Conservation (phyloP, 92 coral and sea anemone genomes). For the Epizoanthus rinbou region DNA sequence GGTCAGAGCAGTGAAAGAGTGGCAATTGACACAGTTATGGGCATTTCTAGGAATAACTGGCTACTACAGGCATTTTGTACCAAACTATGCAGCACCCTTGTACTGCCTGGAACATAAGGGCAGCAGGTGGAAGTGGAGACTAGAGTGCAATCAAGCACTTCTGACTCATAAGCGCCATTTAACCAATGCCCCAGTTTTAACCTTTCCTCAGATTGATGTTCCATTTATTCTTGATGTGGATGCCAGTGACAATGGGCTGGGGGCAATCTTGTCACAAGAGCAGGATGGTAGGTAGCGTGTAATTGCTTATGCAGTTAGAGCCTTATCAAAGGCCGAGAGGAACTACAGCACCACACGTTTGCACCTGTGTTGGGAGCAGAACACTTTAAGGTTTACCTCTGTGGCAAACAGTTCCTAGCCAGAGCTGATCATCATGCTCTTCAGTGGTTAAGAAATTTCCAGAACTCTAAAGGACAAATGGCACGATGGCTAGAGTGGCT, state of each 20-base stretch:
- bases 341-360: too few relatives aligned
- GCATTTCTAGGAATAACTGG: constrained; percentile 40
- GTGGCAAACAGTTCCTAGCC: constrained; percentile 21
- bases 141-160: constrained; percentile 41
- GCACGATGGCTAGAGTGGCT: too few relatives aligned
- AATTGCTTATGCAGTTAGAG: too few relatives aligned
- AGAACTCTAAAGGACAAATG: constrained; percentile 14
- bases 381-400: neutral
- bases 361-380: too few relatives aligned
- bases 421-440: constrained; percentile 38
- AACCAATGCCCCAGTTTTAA: constrained; percentile 41
- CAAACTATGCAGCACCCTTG: constrained; percentile 43
- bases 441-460: constrained; percentile 26
- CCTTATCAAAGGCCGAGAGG: too few relatives aligned
- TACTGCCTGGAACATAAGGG: constrained; percentile 27
- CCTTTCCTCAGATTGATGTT: constrained; percentile 11
- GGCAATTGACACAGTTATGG: constrained; percentile 33
- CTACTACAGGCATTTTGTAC: constrained; percentile 51
- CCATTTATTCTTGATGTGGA: constrained; percentile 36
- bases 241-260: constrained; percentile 37
- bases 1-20: constrained; percentile 32
- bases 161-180: too few relatives aligned
- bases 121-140: constrained; percentile 20
- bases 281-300: too few relatives aligned
- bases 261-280: constrained; percentile 32